Conservation (phyloP, 2,888 invertebrate genomes). For the Capitulum mitella region DNA sequence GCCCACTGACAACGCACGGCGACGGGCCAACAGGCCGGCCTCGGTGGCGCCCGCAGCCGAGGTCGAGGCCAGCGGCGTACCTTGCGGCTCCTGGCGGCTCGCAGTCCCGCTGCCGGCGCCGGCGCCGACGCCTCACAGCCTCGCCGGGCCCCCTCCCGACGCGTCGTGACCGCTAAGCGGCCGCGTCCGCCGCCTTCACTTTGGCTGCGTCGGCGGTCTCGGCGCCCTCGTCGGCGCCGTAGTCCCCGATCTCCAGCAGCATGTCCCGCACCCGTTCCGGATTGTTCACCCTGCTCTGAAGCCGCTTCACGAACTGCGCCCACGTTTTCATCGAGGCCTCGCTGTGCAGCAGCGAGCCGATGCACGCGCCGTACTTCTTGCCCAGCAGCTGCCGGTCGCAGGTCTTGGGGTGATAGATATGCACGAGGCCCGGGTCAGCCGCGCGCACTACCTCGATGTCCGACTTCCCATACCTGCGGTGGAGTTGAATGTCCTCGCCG, state of each 20-base stretch:
- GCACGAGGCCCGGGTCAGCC: background rate
- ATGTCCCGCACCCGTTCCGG: background rate
- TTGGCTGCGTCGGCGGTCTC: too few relatives aligned
- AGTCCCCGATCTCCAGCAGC: background rate
- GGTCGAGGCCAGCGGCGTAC: too few relatives aligned
- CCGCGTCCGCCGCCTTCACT: too few relatives aligned
- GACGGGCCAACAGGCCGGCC: too few relatives aligned
- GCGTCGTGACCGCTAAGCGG: too few relatives aligned
- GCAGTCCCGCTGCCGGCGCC: too few relatives aligned
- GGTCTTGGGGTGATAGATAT: background rate
- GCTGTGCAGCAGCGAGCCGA: background rate
- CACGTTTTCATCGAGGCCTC: background rate
- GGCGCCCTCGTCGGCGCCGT: too few relatives aligned
- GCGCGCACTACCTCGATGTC: background rate
- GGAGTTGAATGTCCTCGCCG: slow-evolving; percentile 68
- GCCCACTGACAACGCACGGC: too few relatives aligned
- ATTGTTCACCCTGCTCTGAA: background rate
- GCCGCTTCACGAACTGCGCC: background rate
- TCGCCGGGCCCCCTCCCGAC: too few relatives aligned
- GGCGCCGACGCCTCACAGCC: too few relatives aligned
- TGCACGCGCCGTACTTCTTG: background rate
- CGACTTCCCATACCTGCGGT: slow-evolving; percentile 40
- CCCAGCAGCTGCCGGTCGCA: background rate
- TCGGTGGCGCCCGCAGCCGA: too few relatives aligned
- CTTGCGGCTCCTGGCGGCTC: too few relatives aligned